Evolutionary conservation across 2,888 invertebrate species (phyloP), one percentile per base, ranked within the genome.

Genomic region (Noctua janthe): DNA sequence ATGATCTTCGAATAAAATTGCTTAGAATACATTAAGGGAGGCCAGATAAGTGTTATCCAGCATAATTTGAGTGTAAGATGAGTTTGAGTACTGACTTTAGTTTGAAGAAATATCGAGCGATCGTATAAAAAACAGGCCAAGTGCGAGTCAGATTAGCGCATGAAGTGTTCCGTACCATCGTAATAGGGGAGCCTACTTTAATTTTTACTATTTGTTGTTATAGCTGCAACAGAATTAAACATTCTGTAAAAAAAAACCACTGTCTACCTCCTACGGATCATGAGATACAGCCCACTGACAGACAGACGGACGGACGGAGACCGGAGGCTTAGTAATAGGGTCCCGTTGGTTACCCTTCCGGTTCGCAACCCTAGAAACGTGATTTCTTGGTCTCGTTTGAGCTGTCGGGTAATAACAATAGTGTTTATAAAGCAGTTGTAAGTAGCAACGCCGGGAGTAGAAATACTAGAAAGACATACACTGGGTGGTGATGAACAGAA

Each of bases 1-100:
- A 90, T 90, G 81, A 76, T 74, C 67, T 74, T 76, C 59, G 69
- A 85, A 86, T 90, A 77, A 76, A 85, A 79, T 80, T 62, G 74
- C 64, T 78, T 62, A 75, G 86, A 88, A 90, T 92, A 88, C 76
- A 90, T 88, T 85, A 73, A 1, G 35, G 80, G 29, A 54, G 67
- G 47, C 39, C 5, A 47, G 77, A 39, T 77, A 51, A 64, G 54
- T 70, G 54, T 47, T 39, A 17, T 62, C 62, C 54, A 39, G 78
- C 2, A 54, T 83, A 17, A 70, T 70, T 77, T 77, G 54, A 17
- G 10, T 7, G 15, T 43, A 62, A 17, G 47, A 11, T 62, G 1
- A 35, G 20, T 11, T 80, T 64, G 29, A 66, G 15, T 70, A 51
- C 2, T n/a, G 1, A 49, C 17, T 73, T 59, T 39, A 39, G 39